Evolutionary conservation across 2,888 invertebrate genomes (phyloP).

Genomic region (Cheilosia variabilis): DNA sequence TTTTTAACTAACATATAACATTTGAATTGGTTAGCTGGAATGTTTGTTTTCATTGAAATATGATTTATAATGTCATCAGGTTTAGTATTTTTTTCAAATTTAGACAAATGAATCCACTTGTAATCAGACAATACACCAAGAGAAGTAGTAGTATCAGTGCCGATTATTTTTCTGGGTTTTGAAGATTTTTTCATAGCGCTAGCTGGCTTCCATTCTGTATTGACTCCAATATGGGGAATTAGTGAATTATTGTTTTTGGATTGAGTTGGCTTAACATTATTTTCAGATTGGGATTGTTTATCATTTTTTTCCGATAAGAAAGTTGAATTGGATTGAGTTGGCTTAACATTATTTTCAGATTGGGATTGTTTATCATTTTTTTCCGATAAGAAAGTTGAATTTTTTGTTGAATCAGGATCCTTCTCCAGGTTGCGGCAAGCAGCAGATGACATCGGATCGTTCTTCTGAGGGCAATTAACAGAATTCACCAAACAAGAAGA

Average conservation of each 20-base stretch:
- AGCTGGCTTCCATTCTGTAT: not conserved
- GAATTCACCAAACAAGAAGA: not conserved
- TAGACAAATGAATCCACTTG: not conserved
- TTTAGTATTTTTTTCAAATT: not conserved
- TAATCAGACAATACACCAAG: not conserved
- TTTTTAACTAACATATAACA: not conserved
- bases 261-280: not conserved
- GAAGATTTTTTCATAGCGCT: not conserved
- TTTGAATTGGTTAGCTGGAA: conserved; percentile 4
- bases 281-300: not conserved
- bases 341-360: not conserved
- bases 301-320: not conserved
- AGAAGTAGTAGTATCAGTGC: not conserved
- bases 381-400: not conserved
- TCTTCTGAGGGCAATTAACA: not conserved
- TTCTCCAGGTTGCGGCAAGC: not conserved
- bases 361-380: not conserved
- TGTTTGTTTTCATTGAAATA: not conserved
- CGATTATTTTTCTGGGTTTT: not conserved
- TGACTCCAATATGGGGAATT: not conserved
- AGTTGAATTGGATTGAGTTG: not conserved
- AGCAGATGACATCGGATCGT: not conserved
- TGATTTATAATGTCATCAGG: not conserved
- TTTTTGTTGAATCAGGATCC: not conserved
- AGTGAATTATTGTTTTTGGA: not conserved